Conservation (phyloP, 1,140 invertebrate species). For the Trachelipus rathkii region DNA sequence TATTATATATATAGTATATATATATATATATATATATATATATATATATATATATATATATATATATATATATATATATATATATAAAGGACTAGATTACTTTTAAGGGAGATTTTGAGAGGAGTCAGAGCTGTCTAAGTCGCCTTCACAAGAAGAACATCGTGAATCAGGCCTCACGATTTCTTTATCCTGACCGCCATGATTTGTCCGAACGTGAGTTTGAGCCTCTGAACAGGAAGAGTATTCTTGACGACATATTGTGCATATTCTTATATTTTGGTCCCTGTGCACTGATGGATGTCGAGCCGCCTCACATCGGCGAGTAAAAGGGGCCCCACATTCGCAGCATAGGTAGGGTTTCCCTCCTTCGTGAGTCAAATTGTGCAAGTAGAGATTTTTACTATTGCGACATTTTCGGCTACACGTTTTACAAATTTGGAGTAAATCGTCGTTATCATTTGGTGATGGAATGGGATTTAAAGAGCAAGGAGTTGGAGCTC, state of each 20-base stretch:
- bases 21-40: no score
- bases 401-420: conserved; percentile 20
- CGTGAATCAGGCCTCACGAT: conserved; percentile 17
- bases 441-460: neutral
- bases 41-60: no score
- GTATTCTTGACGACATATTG: neutral
- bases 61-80: no score
- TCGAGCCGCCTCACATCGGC: conserved; percentile 14
- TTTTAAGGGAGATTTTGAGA: conserved; percentile 13
- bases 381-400: conserved; percentile 7
- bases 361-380: conserved; percentile 25
- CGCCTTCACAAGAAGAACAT: conserved; percentile 20
- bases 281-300: conserved; percentile 17
- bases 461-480: neutral
- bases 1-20: no score
- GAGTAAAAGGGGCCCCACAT: conserved; percentile 21
- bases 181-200: neutral
- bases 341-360: conserved; percentile 25
- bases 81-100: no score
- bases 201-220: conserved; percentile 8
- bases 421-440: conserved; percentile 16
- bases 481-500: neutral
- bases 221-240: neutral
- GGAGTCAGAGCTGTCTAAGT: neutral
- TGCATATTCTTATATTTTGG: neutral